Percentiles rank a stretch among this genome's conserved stretches.
Evolutionary conservation across 2,113 vertebrate genomes (phyloP).

Genomic region (Anser brachyrhynchus): DNA sequence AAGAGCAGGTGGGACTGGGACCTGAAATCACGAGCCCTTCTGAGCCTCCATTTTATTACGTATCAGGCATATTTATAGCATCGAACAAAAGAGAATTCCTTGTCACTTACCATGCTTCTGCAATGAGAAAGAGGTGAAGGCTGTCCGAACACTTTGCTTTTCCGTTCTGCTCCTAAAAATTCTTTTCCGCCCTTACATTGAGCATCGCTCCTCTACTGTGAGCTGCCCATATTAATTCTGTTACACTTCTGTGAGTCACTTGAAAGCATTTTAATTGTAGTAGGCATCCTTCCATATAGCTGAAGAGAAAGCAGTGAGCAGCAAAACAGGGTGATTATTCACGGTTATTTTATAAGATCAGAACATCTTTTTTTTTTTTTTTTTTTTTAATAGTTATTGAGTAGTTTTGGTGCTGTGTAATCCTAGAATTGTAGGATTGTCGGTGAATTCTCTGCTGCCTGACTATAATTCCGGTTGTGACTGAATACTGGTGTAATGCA

Average conservation of each 20-base stretch:
- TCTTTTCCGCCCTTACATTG: not conserved
- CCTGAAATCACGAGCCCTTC: not conserved
- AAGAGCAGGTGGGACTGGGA: not conserved
- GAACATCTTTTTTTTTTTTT: not conserved
- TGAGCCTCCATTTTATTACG: not conserved
- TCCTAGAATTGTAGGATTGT: not conserved
- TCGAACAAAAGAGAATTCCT: not conserved
- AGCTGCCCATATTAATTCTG: not conserved
- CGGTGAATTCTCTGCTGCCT: not conserved
- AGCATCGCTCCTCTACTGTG: not conserved
- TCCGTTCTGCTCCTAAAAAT: not conserved
- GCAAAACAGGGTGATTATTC: not conserved
- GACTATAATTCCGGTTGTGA: not conserved
- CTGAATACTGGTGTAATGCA: not conserved
- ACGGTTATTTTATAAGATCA: not conserved
- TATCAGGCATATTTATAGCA: not conserved
- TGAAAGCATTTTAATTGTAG: not conserved
- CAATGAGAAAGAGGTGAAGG: not conserved
- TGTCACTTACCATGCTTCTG: not conserved
- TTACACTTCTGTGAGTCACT: not conserved
- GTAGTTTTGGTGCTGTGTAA: not conserved
- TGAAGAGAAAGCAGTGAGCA: not conserved
- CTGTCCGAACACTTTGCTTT: not conserved
- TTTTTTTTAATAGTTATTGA: not conserved
- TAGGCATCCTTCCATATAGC: not conserved